Base-by-base conservation (phyloP, 2,888 invertebrate genomes). In the Cylloceria caligata region DNA sequence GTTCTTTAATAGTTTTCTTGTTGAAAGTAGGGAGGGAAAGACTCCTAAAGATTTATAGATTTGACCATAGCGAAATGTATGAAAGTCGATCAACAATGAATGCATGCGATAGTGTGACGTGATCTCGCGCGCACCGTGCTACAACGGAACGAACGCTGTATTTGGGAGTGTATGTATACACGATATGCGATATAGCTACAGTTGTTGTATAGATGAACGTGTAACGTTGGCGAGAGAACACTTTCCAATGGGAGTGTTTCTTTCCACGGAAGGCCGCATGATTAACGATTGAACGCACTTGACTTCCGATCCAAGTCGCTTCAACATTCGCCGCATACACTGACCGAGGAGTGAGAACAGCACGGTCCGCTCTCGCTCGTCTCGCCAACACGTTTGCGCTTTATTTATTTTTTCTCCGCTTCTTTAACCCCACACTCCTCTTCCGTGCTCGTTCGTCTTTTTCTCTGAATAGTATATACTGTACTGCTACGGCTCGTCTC, bases 201-300 rank as follows among this genome's bases (percentile, higher is more conserved):
- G 60, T 39, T 64, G 69, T 81, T 65, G 74, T 75, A 68, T 36
- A 19, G 49, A 80, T 39, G 49, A 64, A 60, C 69, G 68, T 84
- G 79, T 77, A 80, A 75, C 72, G 52, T 73, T 24, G 76, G 71
- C 72, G 75, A 81, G 73, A 79, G 84, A 83, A 86, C 76, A 87
- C 87, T 90, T 88, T 89, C 90, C 87, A 87, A 88, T 88, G 87
- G 88, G 80, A 83, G 81, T 87, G 88, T 86, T 88, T 88, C 89
- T 90, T 90, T 89, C 88, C 88, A 87, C 69, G 62, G 81, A 82
- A 79, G 87, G 81, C 87, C 87, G 81, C 87, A 88, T 92, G 92
- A 92, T 92, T 92, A 92, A 92, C 91, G 92, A 92, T 89, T 87
- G 89, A 89, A 91, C 90, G 91, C 92, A 91, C 92, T 92, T 91